phyloP scores from a whole-genome alignment of 1,140 invertebrate genomes.

The Luehdorfia chinensis region DNA sequence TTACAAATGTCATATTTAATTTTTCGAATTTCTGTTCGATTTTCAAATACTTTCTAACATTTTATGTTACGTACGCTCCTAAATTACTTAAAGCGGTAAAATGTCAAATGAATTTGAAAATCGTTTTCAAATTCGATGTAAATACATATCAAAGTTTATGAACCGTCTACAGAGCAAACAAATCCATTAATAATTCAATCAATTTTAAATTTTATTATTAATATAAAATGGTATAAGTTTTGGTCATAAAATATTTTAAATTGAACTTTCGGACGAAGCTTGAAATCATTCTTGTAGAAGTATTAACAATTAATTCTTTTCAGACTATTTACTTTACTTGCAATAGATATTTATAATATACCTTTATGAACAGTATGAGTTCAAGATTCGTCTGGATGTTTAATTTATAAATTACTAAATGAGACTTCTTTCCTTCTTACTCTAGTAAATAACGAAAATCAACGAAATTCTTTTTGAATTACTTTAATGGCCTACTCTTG shows the following conservation, averaged over 20 bases:
- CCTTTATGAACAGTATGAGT: slow-evolving; percentile 20
- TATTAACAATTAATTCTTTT: background rate
- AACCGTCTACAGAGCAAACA: slow-evolving; percentile 27
- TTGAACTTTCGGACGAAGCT: slow-evolving; percentile 33
- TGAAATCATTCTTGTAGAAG: slow-evolving; percentile 24
- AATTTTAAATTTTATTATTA: slow-evolving; percentile 21
- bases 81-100: slow-evolving; percentile 12
- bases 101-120: slow-evolving; percentile 26
- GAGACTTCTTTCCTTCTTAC: background rate
- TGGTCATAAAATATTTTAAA: slow-evolving; percentile 27
- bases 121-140: slow-evolving; percentile 25
- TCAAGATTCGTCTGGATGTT: slow-evolving; percentile 28
- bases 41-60: slow-evolving; percentile 22
- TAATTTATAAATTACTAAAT: slow-evolving; percentile 26
- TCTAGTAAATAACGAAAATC: slow-evolving; percentile 9
- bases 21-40: background rate
- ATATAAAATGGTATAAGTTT: slow-evolving; percentile 19
- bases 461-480: slow-evolving; percentile 26
- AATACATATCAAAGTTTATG: slow-evolving; percentile 44
- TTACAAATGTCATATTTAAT: too few species aligned
- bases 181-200: slow-evolving; percentile 26
- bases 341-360: background rate
- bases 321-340: background rate
- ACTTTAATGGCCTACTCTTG: slow-evolving; percentile 19
- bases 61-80: slow-evolving; percentile 19